phyloP scores from a whole-genome alignment of 1,140 invertebrate species.

The Akabosia matsudoensis region DNA sequence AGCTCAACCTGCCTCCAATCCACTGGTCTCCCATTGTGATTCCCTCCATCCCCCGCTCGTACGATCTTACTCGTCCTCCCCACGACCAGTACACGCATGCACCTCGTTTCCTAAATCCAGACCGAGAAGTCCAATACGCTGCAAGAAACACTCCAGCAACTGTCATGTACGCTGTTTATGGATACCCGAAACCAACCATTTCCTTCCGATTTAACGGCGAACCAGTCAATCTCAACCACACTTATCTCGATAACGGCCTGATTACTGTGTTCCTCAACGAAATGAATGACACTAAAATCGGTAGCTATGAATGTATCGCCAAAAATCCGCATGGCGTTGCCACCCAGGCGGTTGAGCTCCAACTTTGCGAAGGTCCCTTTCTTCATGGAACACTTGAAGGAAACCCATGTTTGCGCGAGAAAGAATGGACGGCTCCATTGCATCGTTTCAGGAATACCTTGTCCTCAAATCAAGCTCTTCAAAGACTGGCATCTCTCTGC shows the following conservation, averaged over 20 bases:
- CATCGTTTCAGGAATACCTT: slow-evolving; percentile 67
- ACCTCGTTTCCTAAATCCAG: slow-evolving; percentile 72
- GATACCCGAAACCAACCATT: slow-evolving; percentile 86
- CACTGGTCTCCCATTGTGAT: slow-evolving; percentile 72
- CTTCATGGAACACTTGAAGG: background rate
- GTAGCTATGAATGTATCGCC: background rate
- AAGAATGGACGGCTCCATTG: slow-evolving; percentile 1
- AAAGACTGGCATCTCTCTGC: slow-evolving; percentile 90
- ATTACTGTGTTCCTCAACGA: background rate
- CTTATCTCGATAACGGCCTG: background rate
- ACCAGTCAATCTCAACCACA: slow-evolving; percentile 55
- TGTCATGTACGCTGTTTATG: slow-evolving; percentile 65
- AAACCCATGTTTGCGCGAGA: slow-evolving; percentile 1
- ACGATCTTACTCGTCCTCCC: slow-evolving; percentile 79
- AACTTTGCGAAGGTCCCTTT: background rate
- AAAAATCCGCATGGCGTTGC: background rate
- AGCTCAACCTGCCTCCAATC: slow-evolving; percentile 73
- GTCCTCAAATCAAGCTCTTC: slow-evolving; percentile 94
- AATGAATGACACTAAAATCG: background rate
- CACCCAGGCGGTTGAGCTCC: background rate
- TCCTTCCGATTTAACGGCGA: slow-evolving; percentile 81
- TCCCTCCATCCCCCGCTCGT: slow-evolving; percentile 72
- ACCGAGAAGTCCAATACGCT: slow-evolving; percentile 76
- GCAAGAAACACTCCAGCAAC: slow-evolving; percentile 66
- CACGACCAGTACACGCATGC: slow-evolving; percentile 74